A percentile compares a stretch with the other conserved stretches of the same genome.
These are phyloP conservation scores for Trigoniulus corallinus DNA, from an alignment of 1,140 invertebrate genomes.

Conservation along the genomic window DNA sequence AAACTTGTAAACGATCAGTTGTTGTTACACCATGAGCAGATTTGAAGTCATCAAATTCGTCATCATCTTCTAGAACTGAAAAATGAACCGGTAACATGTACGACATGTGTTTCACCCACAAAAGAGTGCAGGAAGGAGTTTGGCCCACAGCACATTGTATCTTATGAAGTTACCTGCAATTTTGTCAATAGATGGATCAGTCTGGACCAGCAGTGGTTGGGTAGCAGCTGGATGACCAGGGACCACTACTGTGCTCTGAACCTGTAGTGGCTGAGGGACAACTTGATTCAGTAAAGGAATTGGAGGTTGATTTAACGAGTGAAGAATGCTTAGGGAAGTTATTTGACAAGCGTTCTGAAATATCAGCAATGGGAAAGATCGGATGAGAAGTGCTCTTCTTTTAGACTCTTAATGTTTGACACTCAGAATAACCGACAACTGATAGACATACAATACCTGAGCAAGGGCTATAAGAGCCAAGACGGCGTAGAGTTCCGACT, in stretches of 20 bases:
- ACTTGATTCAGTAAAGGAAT: constrained; percentile 32
- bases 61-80: constrained; percentile 19
- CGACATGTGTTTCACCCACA: too few relatives aligned
- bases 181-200: too few relatives aligned
- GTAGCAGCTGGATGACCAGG: too few relatives aligned
- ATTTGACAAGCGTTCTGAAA: constrained; percentile 33
- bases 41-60: constrained; percentile 43
- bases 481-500: constrained; percentile 39
- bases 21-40: constrained; percentile 26
- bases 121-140: too few relatives aligned
- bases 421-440: too few relatives aligned
- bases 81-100: not conserved
- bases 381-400: constrained; percentile 4
- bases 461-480: constrained; percentile 42
- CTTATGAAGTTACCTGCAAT: too few relatives aligned
- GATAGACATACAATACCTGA: constrained; percentile 27
- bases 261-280: too few relatives aligned
- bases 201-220: too few relatives aligned
- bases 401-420: constrained; percentile 1
- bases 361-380: constrained; percentile 8
- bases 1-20: too few relatives aligned
- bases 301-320: constrained; percentile 32
- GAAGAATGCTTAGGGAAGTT: constrained; percentile 31
- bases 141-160: too few relatives aligned
- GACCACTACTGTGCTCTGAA: too few relatives aligned